Base-by-base conservation (phyloP, 2,113 vertebrate species). In the Bubalus kerabau region DNA sequence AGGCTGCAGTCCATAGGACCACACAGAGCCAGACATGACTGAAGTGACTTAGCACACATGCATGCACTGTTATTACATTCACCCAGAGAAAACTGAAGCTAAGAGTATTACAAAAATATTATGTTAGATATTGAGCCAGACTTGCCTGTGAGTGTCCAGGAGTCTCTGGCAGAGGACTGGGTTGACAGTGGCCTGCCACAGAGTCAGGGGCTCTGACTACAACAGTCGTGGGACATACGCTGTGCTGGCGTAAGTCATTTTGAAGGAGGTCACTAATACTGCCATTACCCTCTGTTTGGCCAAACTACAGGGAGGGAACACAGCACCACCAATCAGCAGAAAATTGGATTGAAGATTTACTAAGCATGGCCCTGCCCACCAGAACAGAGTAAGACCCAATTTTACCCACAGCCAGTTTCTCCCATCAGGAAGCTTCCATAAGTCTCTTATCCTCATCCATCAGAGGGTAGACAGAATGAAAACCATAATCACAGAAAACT, bases 161-260 rank as follows among this genome's bases (percentile, higher is more conserved):
- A 71, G n/a, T 23, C n/a, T 71, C 67, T 23, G n/a, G n/a, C n/a
- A 40, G 67, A 74, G 67, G 10, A 40, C n/a, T 71, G 19, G n/a
- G n/a, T 74, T 2, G 10, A 40, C 67, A 40, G n/a, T 74, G 67
- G 67, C 67, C n/a, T 36, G 5, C 19, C 1, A 0, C 9, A 21
- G n/a, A 71, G 1, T 74, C 67, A 13, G n/a, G n/a, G 67, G 10
- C n/a, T 74, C n/a, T 74, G n/a, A 40, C n/a, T 71, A 12, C 67
- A 23, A 6, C 5, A 40, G n/a, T 74, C 10, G 0, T 74, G 67
- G 67, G 67, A 40, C 19, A 23, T n/a, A 21, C 10, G 0, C 10
- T 40, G n/a, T 71, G 19, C 67, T 71, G 19, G 5, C 67, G 12
- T 74, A 74, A 74, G 67, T 40, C n/a, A 19, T 40, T 23, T 74